Conservation (phyloP, 2,113 vertebrate species). For the Brachypteracias leptosomus region DNA sequence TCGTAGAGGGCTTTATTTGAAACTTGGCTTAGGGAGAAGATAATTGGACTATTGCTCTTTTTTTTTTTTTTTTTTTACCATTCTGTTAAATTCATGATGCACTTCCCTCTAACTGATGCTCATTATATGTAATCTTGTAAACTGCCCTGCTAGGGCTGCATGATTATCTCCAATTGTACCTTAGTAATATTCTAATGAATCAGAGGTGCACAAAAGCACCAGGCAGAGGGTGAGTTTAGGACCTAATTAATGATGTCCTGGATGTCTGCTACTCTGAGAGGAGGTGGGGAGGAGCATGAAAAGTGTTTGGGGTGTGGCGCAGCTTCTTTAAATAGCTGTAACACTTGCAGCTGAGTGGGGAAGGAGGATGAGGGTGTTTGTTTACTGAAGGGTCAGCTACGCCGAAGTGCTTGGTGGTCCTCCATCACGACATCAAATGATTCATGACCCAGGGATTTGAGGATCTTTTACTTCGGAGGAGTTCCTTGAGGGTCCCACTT, state of each 20-base stretch:
- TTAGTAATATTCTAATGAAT: slow-evolving; percentile 18
- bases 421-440: fast-evolving
- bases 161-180: neutral
- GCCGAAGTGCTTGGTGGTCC: neutral
- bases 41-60: slow-evolving; percentile 53
- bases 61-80: neutral
- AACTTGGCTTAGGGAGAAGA: neutral
- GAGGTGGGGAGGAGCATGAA: neutral
- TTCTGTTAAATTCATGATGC: slow-evolving; percentile 42
- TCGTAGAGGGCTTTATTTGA: neutral
- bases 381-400: neutral
- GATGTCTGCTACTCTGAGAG: neutral
- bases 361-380: neutral
- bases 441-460: neutral
- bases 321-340: slow-evolving; percentile 4
- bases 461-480: neutral
- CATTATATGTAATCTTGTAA: slow-evolving; percentile 38
- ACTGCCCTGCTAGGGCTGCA: neutral
- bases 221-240: neutral
- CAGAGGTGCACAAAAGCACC: neutral
- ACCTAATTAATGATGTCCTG: neutral
- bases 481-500: neutral
- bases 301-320: neutral
- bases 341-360: neutral
- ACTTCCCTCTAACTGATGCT: neutral